Evolutionary conservation across 2,888 invertebrate genomes (phyloP).

Genomic region (Tenthredo distinguenda): DNA sequence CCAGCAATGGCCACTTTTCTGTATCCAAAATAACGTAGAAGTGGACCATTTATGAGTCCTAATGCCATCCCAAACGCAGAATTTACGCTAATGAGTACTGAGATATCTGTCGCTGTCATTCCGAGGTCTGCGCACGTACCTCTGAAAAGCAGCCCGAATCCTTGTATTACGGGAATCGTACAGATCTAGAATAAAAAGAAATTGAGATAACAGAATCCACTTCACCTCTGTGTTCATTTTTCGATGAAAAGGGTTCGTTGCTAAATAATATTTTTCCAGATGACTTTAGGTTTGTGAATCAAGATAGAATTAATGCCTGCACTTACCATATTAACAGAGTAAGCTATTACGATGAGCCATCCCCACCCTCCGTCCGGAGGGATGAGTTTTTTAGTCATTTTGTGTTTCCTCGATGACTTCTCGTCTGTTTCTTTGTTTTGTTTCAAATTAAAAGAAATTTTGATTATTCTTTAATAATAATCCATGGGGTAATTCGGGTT

Average conservation of each 20-base stretch:
- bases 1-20: slow-evolving; percentile 83
- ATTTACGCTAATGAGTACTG: slow-evolving; percentile 84
- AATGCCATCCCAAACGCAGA: slow-evolving; percentile 85
- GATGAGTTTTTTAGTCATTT: slow-evolving; percentile 68
- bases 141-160: slow-evolving; percentile 85
- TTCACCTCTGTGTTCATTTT: neutral
- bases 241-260: neutral
- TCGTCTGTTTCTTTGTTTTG: neutral
- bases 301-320: slow-evolving; percentile 40
- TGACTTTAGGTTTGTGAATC: neutral
- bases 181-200: slow-evolving; percentile 71
- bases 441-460: neutral
- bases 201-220: neutral
- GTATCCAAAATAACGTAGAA: slow-evolving; percentile 83
- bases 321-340: slow-evolving; percentile 84
- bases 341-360: slow-evolving; percentile 83
- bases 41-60: slow-evolving; percentile 84
- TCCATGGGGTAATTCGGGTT: neutral
- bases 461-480: neutral
- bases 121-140: slow-evolving; percentile 81
- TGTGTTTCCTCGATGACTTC: neutral
- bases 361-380: slow-evolving; percentile 86
- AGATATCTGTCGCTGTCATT: slow-evolving; percentile 82
- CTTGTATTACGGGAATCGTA: slow-evolving; percentile 82
- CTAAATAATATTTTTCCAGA: neutral